Conservation (phyloP, 2,113 vertebrate genomes). For the Kryptolebias marmoratus region DNA sequence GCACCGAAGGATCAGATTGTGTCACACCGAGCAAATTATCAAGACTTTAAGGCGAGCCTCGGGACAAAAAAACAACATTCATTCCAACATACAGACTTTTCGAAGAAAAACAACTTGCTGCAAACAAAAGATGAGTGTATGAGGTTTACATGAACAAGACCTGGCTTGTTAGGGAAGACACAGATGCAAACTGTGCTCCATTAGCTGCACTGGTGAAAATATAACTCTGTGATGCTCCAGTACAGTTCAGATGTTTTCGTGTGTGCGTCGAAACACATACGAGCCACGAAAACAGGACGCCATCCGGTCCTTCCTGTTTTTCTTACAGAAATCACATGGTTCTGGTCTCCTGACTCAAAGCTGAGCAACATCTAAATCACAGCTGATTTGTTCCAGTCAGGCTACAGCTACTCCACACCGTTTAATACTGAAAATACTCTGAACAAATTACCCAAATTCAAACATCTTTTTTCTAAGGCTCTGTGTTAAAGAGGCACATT, state of each 20-base stretch:
- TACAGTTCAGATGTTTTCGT: neutral
- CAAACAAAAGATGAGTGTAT: slow-evolving; percentile 66
- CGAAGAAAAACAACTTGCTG: slow-evolving; percentile 1
- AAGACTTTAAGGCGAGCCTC: slow-evolving; percentile 62
- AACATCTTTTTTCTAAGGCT: neutral
- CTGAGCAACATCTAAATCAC: slow-evolving; percentile 51
- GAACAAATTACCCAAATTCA: neutral
- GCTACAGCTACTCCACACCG: slow-evolving; percentile 30
- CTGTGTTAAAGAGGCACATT: neutral
- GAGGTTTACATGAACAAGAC: slow-evolving; percentile 4
- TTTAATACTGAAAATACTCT: slow-evolving; percentile 19
- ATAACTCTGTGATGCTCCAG: neutral
- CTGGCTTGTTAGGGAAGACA: slow-evolving; percentile 4
- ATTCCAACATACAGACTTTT: slow-evolving; percentile 36
- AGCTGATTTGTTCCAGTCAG: slow-evolving; percentile 63
- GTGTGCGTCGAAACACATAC: neutral
- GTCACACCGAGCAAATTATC: slow-evolving; percentile 71
- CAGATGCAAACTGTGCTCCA: neutral
- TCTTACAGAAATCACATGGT: slow-evolving; percentile 61
- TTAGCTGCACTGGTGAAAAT: slow-evolving; percentile 1
- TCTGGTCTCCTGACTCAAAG: slow-evolving; percentile 67
- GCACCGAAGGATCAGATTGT: slow-evolving; percentile 60
- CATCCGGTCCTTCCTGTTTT: slow-evolving; percentile 35
- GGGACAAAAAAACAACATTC: slow-evolving; percentile 67
- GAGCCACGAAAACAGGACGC: slow-evolving; percentile 1